Base-by-base conservation (phyloP, 92 coral and sea anemone genomes). In the Pocillopora meandrina region DNA sequence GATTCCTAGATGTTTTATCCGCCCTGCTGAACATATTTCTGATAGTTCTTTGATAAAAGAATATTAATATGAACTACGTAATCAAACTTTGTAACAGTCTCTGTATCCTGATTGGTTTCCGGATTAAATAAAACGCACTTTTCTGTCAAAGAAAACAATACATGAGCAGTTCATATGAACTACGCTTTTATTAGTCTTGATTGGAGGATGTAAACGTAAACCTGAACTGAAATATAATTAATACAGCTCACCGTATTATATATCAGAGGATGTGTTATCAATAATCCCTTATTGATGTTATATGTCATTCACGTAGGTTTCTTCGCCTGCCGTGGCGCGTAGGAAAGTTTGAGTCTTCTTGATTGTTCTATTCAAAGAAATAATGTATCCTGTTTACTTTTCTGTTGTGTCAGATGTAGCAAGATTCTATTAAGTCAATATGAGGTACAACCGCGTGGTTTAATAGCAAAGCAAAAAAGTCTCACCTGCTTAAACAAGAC, bases 1-100 rank as follows among this genome's bases (percentile, higher is more conserved):
- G 59, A 21, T 81, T 81, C 75, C 56, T 58, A 23, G 76, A 55
- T 13, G 52, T 56, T 78, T 80, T 60, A 81, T 81, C 85, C 85
- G 85, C 76, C 52, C 66, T 57, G 20, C 42, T 34, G 47, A 17
- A 69, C 14, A 23, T 15, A 33, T 12, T 36, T 2, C 59, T 56
- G 76, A 81, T 81, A 60, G 13, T 67, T 35, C 8, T 35, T 70
- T 71, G 70, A 59, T 59, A 79, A 35, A 61, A 17, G 18, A 23
- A 56, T 79, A 79, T 67, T 62, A 55, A 66, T 19, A 79, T 23
- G 61, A 66, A 79, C 52, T 7, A 42, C 11, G 56, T 66, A 79
- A 65, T 26, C 74, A 16, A 56, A 23, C 62, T 52, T 79, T 77
- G 60, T 10, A 77, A 77, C 14, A 16, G 16, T 12, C 12, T 12